Evolutionary conservation across 2,113 vertebrate species (phyloP).

Genomic region (human): DNA sequence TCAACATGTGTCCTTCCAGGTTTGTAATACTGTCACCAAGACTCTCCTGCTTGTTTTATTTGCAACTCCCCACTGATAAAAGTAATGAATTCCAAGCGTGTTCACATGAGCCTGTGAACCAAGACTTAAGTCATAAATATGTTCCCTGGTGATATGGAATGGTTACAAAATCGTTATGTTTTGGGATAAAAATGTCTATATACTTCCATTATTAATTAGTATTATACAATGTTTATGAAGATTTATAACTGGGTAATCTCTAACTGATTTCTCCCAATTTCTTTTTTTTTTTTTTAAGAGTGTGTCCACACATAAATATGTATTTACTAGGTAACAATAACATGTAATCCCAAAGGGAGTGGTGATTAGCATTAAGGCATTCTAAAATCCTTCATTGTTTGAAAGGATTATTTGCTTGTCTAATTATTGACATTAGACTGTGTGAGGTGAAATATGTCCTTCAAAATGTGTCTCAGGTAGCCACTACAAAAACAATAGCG

Average conservation of each 20-base stretch:
- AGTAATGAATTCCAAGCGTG: neutral
- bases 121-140: neutral
- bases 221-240: neutral
- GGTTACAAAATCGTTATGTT: neutral
- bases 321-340: neutral
- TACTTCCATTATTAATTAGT: neutral
- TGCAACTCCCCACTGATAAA: neutral
- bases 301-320: neutral
- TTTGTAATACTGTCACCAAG: neutral
- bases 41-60: neutral
- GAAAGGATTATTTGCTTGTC: neutral
- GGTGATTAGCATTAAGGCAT: neutral
- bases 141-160: neutral
- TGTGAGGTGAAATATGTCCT: neutral
- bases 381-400: slow-evolving; percentile 18
- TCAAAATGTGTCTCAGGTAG: neutral
- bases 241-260: neutral
- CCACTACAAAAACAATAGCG: neutral
- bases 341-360: neutral
- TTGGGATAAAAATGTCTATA: neutral
- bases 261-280: neutral
- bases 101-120: neutral
- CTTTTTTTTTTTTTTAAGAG: neutral
- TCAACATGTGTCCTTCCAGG: neutral
- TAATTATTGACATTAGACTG: neutral